Evolutionary conservation across 2,797 vertebrate genomes (phyloP), one percentile per base, ranked within the genome.

Genomic region (Acipenser transmontanus): DNA sequence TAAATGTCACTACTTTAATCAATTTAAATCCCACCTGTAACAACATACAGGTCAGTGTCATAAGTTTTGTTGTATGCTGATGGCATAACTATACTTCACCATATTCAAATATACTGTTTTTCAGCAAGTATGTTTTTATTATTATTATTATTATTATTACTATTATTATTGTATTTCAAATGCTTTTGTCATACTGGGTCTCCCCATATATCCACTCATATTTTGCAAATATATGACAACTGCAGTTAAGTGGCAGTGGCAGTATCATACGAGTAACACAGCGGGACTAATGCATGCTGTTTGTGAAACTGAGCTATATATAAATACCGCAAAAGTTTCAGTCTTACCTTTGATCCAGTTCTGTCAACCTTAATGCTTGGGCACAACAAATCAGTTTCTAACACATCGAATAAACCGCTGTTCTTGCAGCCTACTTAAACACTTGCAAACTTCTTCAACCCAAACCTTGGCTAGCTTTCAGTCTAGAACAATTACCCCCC

Each of bases 111-210:
- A 17, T 17, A 17, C 14, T 17, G 14, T 17, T 17, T 17, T 17
- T 17, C 17, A 17, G 17, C 17, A 17, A 17, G 17, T 17, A 17
- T 17, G 17, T 17, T 17, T 17, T 17, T 17, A 17, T 17, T 17
- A 17, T 17, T 17, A 17, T 1, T 17, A 17, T 17, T 17, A 17
- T 17, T 17, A 17, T 17, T 17, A 17, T 17, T 17, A 66, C 69
- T 66, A 71, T 67, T 72, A 70, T 14, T 17, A 59, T 65, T 73
- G 69, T 71, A 69, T 69, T 67, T 66, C 71, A 71, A 70, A 68
- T 47, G 47, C 50, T 17, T 34, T 20, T 5, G 4, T 52, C 51
- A 52, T 11, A 56, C 54, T 20, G 20, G 14, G 12, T 11, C 51
- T 8, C 20, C 50, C 17, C 17, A 17, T 17, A 17, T 7, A 11